Percentiles rank a stretch among this genome's conserved stretches.
Evolutionary conservation across 2,888 invertebrate genomes (phyloP).

Genomic region (Tenthredo amoena): DNA sequence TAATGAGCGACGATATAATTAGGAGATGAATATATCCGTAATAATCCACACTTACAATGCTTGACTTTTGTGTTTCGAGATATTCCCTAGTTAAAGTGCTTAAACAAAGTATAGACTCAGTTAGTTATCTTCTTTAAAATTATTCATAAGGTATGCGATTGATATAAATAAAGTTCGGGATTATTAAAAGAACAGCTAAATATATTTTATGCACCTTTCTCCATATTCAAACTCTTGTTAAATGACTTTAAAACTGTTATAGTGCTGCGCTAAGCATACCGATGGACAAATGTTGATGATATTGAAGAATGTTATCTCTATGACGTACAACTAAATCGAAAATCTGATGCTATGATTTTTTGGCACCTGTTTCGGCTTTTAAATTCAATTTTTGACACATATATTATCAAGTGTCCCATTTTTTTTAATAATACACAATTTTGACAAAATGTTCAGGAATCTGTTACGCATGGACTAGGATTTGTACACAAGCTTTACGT

Average conservation of each 20-base stretch:
- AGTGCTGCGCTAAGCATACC: not conserved
- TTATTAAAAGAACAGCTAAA: not conserved
- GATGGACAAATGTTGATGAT: not conserved
- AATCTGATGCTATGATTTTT: conserved; percentile 30
- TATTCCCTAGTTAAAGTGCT: not conserved
- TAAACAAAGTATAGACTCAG: conserved; percentile 11
- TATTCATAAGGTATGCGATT: not conserved
- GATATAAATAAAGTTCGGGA: not conserved
- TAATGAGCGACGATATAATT: conserved; percentile 37
- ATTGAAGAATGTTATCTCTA: not conserved
- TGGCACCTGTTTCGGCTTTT: conserved; percentile 47
- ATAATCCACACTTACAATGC: conserved; percentile 7
- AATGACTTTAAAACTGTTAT: conserved; percentile 11
- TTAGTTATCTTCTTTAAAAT: not conserved
- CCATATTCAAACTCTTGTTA: not conserved
- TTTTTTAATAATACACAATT: not conserved
- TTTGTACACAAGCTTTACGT: not conserved
- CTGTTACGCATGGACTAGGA: not conserved
- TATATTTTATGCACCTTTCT: not conserved
- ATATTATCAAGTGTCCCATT: not conserved
- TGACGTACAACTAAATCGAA: not conserved
- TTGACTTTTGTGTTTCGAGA: not conserved
- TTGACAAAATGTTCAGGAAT: not conserved
- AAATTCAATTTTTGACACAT: conserved; percentile 25
- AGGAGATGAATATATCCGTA: conserved; percentile 27